These are phyloP conservation scores for Macquaria australasica DNA, from an alignment of 2,113 vertebrate genomes.

Conservation along the genomic window DNA sequence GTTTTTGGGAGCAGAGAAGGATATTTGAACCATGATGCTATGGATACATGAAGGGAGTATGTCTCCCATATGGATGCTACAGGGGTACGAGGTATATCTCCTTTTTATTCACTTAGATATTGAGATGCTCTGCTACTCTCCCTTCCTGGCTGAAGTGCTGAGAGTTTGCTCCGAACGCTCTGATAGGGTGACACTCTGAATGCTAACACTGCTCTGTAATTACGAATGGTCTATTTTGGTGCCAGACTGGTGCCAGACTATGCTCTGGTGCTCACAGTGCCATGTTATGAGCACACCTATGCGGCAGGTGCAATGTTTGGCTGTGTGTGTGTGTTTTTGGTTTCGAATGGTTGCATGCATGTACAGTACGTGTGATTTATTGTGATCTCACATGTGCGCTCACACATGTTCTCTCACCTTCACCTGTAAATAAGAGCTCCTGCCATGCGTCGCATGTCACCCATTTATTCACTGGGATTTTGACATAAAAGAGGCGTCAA, in stretches of 20 bases:
- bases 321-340: conserved; percentile 12
- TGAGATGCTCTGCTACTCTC: neutral
- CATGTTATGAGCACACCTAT: neutral
- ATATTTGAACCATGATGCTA: neutral
- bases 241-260: neutral
- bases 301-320: conserved; percentile 1
- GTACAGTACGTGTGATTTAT: conserved; percentile 3
- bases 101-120: conserved; percentile 1
- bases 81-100: neutral
- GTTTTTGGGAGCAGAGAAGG: neutral
- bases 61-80: neutral
- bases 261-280: conserved; percentile 2
- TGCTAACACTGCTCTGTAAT: neutral
- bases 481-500: conserved; percentile 41
- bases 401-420: neutral
- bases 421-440: conserved; percentile 26
- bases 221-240: neutral
- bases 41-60: neutral
- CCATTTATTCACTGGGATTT: conserved; percentile 32
- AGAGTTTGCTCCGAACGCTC: neutral
- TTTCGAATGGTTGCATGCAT: conserved; percentile 1
- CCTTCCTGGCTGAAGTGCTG: neutral
- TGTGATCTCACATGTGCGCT: neutral
- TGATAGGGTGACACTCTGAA: neutral
- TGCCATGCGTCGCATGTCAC: conserved; percentile 6